Conservation (phyloP, 30 jellyfish, hydroid and myxozoan genomes). For the Turritopsis dohrnii region DNA sequence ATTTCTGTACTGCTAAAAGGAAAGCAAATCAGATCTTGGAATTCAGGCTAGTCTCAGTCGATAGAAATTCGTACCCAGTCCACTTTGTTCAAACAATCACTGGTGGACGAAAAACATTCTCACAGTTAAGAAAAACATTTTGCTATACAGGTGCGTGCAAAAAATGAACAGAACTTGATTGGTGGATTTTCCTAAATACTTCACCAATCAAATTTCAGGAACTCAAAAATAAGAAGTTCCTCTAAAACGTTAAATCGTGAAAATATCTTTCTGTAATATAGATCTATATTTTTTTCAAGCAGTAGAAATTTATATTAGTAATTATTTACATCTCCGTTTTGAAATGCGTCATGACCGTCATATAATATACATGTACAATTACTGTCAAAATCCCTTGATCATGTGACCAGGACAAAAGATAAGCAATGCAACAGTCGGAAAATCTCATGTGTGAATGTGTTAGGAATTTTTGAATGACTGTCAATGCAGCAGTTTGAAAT, state of each 20-base stretch:
- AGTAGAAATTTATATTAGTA: background rate
- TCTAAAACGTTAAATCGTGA: background rate
- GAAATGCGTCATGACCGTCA: background rate
- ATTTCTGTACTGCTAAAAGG: background rate
- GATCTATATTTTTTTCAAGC: background rate
- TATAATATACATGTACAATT: background rate
- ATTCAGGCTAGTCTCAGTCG: background rate
- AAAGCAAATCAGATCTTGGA: background rate
- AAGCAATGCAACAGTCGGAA: no score
- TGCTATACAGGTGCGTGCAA: background rate
- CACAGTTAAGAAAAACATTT: background rate
- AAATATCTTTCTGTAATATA: background rate
- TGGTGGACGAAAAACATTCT: no score
- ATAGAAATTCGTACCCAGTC: no score
- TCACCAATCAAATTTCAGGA: no score
- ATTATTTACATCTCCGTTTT: background rate
- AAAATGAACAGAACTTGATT: background rate
- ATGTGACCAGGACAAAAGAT: background rate
- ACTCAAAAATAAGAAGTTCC: background rate
- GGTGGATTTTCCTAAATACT: no score
- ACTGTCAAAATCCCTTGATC: background rate
- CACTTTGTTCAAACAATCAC: no score
- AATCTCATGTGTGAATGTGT: no score
- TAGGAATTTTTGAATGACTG: no score
- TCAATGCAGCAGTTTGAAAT: no score